Base-by-base conservation (phyloP, 1,140 invertebrate genomes). In the Drosophila nasuta region DNA sequence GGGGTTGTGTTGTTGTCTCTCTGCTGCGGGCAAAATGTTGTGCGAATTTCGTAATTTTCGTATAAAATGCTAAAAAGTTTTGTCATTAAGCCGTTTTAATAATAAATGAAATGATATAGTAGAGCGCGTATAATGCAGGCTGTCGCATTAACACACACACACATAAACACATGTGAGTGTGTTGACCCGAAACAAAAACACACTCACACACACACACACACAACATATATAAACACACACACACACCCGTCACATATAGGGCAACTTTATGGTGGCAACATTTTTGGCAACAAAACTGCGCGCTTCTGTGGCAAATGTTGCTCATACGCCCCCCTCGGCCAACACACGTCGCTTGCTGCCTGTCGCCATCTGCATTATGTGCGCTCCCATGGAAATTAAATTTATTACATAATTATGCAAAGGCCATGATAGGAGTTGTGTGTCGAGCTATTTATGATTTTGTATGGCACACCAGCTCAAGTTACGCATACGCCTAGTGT, bases 51-150 rank as follows among this genome's bases (percentile, higher is more conserved):
- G 48, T 57, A 77, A 77, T 77, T 85, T 78, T 76, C 51, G 59
- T 65, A 72, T 82, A 71, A 79, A 87, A 88, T 80, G 83, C 69
- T 65, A 75, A 87, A 87, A 87, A 87, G 72, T 87, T 87, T 87
- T 87, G 82, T 87, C 83, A 87, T 87, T 87, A 87, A 88, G 82
- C 83, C 83, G 73, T 87, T 87, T 87, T 79, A 87, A 87, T 87
- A 87, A 87, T 87, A 76, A 82, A 87, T 87, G 86, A 79, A 77
- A 87, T 88, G 86, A 79, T 77, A 79, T 79, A 65, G 30, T 51
- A 66, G 57, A 63, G 54, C 13, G 52, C 41, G 30, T 45, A 65
- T 63, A 60, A 75, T 74, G 65, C 67, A 59, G 17, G 35, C 33
- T 3, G 46, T 57, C 54, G 10, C 11, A 35, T 43, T 41, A 57